phyloP scores from a whole-genome alignment of 2,888 invertebrate species.

The Automeris io region DNA sequence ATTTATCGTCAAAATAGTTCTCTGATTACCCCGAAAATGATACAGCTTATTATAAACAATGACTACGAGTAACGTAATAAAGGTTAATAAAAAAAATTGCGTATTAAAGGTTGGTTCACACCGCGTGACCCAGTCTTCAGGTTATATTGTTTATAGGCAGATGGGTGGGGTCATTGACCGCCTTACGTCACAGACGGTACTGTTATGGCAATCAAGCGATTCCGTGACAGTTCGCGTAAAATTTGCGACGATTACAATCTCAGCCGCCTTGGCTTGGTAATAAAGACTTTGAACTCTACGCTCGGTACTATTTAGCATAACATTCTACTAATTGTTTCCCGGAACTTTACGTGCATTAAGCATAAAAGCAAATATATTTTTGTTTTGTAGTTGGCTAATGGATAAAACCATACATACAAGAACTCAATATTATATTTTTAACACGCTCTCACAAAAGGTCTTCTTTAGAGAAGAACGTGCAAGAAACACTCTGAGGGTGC shows the following conservation, averaged over 20 bases:
- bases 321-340: too few species aligned
- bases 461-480: too few species aligned
- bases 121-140: background rate
- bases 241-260: conserved; percentile 1
- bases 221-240: conserved; percentile 7
- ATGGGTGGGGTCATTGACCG: conserved; percentile 5
- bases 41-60: background rate
- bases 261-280: background rate
- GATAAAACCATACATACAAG: too few species aligned
- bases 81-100: conserved; percentile 2
- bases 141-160: background rate
- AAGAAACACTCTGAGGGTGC: too few species aligned
- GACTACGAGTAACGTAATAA: too few species aligned
- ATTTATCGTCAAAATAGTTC: too few species aligned
- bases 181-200: conserved; percentile 8
- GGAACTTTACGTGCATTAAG: too few species aligned
- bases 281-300: background rate
- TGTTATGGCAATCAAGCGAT: conserved; percentile 4
- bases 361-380: too few species aligned
- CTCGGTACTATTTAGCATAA: background rate
- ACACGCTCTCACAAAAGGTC: too few species aligned
- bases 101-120: background rate
- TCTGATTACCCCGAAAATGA: background rate
- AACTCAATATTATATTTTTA: too few species aligned
- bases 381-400: too few species aligned